Percentiles rank a stretch among this genome's conserved stretches.
Conservation (phyloP, 92 coral and sea anemone genomes). For the Palythoa heliodiscus region DNA sequence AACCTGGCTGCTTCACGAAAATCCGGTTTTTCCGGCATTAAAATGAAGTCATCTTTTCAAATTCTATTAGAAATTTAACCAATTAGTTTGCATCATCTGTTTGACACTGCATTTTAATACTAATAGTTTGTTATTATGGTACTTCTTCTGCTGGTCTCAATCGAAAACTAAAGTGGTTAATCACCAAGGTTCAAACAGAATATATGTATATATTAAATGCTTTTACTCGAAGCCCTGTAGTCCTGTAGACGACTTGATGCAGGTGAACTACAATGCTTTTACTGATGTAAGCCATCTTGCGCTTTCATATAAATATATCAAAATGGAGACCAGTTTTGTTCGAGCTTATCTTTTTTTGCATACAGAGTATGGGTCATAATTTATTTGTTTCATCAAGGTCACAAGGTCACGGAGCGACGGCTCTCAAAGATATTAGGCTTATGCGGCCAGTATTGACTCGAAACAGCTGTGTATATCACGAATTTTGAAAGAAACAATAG, state of each 20-base stretch:
- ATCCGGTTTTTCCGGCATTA: not conserved
- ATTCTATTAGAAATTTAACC: not conserved
- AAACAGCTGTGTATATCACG: conserved; percentile 20
- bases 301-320: not conserved
- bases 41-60: not conserved
- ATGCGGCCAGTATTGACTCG: not conserved
- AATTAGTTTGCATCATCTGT: not conserved
- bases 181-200: not conserved
- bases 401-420: not conserved
- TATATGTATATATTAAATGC: too few species aligned
- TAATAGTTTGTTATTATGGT: not conserved
- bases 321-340: not conserved
- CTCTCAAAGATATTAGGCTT: not conserved
- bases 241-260: too few species aligned
- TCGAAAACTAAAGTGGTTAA: not conserved
- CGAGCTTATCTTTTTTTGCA: not conserved
- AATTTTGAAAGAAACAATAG: not conserved
- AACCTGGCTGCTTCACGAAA: not conserved
- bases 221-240: too few species aligned
- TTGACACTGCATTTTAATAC: not conserved
- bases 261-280: too few species aligned
- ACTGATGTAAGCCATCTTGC: not conserved
- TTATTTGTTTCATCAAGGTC: not conserved
- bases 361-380: not conserved
- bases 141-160: not conserved